Evolutionary conservation across 2,888 invertebrate genomes (phyloP).

Genomic region (Congeria kusceri): DNA sequence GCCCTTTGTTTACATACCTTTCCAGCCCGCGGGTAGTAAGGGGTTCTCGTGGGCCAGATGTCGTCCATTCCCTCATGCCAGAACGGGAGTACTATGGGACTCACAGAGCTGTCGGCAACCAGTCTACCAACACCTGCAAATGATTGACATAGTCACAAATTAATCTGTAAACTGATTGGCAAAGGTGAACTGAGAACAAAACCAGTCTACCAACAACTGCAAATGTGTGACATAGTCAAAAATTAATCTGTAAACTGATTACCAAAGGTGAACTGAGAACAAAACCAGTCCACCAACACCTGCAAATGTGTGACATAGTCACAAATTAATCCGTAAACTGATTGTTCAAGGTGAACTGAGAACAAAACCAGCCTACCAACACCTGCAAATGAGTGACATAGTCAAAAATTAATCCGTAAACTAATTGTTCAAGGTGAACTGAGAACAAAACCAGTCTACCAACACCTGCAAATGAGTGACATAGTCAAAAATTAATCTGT

Average conservation of each 20-base stretch:
- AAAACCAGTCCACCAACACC: slow-evolving; percentile 93
- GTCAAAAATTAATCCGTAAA: no score
- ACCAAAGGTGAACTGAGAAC: no score
- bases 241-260: no score
- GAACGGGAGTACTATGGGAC: slow-evolving; percentile 94
- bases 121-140: slow-evolving; percentile 90
- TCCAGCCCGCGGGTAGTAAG: slow-evolving; percentile 90
- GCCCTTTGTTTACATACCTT: slow-evolving; percentile 85
- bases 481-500: not conserved
- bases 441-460: slow-evolving; percentile 95
- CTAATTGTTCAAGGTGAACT: no score
- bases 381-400: no score
- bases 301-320: slow-evolving; percentile 9
- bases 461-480: slow-evolving; percentile 85
- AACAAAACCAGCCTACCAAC: no score
- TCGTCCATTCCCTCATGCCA: slow-evolving; percentile 96
- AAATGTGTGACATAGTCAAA: no score
- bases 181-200: no score
- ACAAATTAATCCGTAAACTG: not conserved
- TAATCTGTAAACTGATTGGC: no score
- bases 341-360: no score
- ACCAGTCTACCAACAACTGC: no score
- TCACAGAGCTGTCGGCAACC: slow-evolving; percentile 90
- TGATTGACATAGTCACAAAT: not conserved
- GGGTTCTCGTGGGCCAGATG: slow-evolving; percentile 94